A percentile compares a stretch with the other conserved stretches of the same genome.
Conservation (phyloP, 2,797 vertebrate species). For the Alosa sapidissima region DNA sequence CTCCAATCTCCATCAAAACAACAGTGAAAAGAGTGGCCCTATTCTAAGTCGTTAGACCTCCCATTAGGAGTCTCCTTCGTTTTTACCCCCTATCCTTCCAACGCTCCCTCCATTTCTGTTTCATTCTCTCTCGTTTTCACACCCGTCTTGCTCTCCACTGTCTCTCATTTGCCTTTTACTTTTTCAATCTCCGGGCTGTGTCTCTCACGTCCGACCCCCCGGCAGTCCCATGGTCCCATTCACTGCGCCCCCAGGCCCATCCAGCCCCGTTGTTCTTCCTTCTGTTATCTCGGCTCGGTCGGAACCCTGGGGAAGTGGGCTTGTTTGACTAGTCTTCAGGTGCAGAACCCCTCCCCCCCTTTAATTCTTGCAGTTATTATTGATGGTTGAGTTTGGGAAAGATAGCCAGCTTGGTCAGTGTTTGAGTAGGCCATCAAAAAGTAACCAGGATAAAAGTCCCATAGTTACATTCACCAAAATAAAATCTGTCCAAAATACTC, state of each 20-base stretch:
- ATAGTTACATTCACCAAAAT: slow-evolving; percentile 51
- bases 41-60: slow-evolving; percentile 58
- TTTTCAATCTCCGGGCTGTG: slow-evolving; percentile 61
- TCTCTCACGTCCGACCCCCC: slow-evolving; percentile 34
- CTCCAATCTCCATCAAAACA: slow-evolving; percentile 68
- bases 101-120: slow-evolving; percentile 36
- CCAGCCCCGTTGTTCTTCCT: slow-evolving; percentile 59
- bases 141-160: slow-evolving; percentile 54
- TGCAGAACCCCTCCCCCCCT: slow-evolving; percentile 37
- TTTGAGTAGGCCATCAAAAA: slow-evolving; percentile 61
- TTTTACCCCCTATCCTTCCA: slow-evolving; percentile 20
- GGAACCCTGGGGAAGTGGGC: slow-evolving; percentile 60
- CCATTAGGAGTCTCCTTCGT: slow-evolving; percentile 55
- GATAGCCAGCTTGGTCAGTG: slow-evolving; percentile 39
- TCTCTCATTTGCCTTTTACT: slow-evolving; percentile 49
- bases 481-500: background rate
- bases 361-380: slow-evolving; percentile 29
- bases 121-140: slow-evolving; percentile 50
- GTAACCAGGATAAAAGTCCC: slow-evolving; percentile 30
- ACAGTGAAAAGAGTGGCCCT: slow-evolving; percentile 76
- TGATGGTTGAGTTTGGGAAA: slow-evolving; percentile 56
- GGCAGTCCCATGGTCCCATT: slow-evolving; percentile 10
- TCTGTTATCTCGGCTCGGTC: slow-evolving; percentile 59
- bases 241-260: background rate
- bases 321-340: slow-evolving; percentile 65